Evolutionary conservation across 2,797 vertebrate genomes (phyloP).

Genomic region (Smutsia temminckii): DNA sequence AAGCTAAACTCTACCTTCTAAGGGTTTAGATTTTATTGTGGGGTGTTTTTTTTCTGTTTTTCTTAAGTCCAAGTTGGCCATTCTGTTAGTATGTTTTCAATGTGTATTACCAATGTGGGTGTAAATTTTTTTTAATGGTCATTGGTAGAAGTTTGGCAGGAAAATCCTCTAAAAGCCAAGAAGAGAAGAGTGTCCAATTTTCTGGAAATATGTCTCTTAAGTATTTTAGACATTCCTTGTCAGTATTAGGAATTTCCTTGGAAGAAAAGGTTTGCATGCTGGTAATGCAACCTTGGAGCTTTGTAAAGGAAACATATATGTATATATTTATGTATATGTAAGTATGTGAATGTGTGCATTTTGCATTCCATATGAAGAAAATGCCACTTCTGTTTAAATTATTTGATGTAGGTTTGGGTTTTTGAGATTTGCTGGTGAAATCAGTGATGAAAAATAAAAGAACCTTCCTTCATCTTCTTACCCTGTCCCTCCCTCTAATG

Average conservation of each 20-base stretch:
- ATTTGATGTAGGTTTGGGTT: slow-evolving; percentile 84
- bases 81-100: slow-evolving; percentile 57
- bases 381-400: slow-evolving; percentile 84
- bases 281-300: slow-evolving; percentile 84
- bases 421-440: slow-evolving; percentile 81
- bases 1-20: slow-evolving; percentile 68
- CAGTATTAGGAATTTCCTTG: slow-evolving; percentile 84
- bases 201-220: slow-evolving; percentile 72
- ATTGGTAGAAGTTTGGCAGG: slow-evolving; percentile 56
- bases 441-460: slow-evolving; percentile 62
- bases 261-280: slow-evolving; percentile 83
- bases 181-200: slow-evolving; percentile 75
- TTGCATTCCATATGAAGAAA: slow-evolving; percentile 79
- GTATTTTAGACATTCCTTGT: slow-evolving; percentile 85
- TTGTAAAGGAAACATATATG: slow-evolving; percentile 85
- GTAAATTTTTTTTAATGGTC: slow-evolving; percentile 54
- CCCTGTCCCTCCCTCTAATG: slow-evolving; percentile 62
- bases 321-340: slow-evolving; percentile 84
- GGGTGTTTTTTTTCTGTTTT: slow-evolving; percentile 64
- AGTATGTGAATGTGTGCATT: slow-evolving; percentile 82
- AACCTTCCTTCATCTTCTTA: slow-evolving; percentile 56
- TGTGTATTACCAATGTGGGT: slow-evolving; percentile 67
- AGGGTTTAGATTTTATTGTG: slow-evolving; percentile 64
- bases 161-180: slow-evolving; percentile 70
- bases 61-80: slow-evolving; percentile 62